Conservation (phyloP, 2,888 invertebrate species). For the Acanthacorydalis orientalis region DNA sequence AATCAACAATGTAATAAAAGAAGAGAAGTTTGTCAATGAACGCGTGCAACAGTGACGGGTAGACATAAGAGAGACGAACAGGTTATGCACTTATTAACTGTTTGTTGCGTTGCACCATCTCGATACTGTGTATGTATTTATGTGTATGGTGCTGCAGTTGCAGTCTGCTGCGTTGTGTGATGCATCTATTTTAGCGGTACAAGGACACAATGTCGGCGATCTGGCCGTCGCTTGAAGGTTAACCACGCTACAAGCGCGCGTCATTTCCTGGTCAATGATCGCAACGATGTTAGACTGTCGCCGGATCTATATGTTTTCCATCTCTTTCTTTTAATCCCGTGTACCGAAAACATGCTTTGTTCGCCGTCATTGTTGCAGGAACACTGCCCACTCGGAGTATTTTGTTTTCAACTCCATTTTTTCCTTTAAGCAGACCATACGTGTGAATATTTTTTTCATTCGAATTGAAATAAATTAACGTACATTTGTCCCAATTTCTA, state of each 20-base stretch:
- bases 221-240: conserved; percentile 13
- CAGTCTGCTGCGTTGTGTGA: background rate
- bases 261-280: conserved; percentile 20
- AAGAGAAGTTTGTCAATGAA: too few species aligned
- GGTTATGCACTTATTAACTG: too few species aligned
- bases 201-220: conserved; percentile 8
- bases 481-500: too few species aligned
- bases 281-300: conserved; percentile 8
- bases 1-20: too few species aligned
- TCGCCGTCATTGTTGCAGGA: background rate
- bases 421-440: too few species aligned
- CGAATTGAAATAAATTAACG: too few species aligned
- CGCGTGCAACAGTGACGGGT: too few species aligned
- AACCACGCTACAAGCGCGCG: conserved; percentile 11
- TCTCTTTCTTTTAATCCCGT: background rate
- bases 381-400: background rate
- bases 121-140: too few species aligned
- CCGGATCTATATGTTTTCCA: background rate
- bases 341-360: background rate
- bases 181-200: conserved; percentile 8
- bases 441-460: too few species aligned
- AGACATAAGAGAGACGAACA: too few species aligned
- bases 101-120: too few species aligned
- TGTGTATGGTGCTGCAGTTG: too few species aligned
- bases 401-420: background rate